A percentile compares a stretch with the other conserved stretches of the same genome.
phyloP scores from a whole-genome alignment of 1,140 invertebrate genomes.

The Berghia stephanieae region DNA sequence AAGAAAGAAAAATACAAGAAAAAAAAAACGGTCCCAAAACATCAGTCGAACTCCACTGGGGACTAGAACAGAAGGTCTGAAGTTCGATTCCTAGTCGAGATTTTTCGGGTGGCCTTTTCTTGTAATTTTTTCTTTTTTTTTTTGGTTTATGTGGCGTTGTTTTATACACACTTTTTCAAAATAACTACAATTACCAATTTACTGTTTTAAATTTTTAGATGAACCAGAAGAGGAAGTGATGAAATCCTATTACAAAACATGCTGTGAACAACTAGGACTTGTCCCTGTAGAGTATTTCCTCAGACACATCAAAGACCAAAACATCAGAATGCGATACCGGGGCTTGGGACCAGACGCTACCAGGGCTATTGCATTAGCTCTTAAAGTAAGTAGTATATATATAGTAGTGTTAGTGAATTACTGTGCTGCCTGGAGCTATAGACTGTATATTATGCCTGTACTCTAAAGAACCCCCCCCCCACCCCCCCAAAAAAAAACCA shows the following conservation, averaged over 20 bases:
- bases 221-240: constrained; percentile 49
- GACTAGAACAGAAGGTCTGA: too few relatives aligned
- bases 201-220: constrained; percentile 20
- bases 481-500: too few relatives aligned
- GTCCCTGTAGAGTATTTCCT: constrained; percentile 64
- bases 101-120: not conserved
- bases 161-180: too few relatives aligned
- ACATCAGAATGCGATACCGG: constrained; percentile 62
- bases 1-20: not conserved
- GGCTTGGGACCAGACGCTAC: constrained; percentile 58
- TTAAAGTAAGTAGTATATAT: constrained; percentile 50
- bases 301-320: constrained; percentile 57
- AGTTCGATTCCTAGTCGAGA: not conserved
- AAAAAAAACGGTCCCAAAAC: not conserved
- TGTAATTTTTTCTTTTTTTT: not conserved
- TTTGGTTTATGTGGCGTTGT: too few relatives aligned
- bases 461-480: too few relatives aligned
- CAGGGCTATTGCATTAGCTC: constrained; percentile 62
- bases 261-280: constrained; percentile 61
- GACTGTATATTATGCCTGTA: not conserved
- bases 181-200: not conserved
- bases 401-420: not conserved
- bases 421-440: too few relatives aligned
- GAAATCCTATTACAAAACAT: constrained; percentile 48
- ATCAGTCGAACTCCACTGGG: not conserved